A percentile compares a stretch with the other conserved stretches of the same genome.
Evolutionary conservation across 2,888 invertebrate species (phyloP).

Genomic region (Tiphia femorata): DNA sequence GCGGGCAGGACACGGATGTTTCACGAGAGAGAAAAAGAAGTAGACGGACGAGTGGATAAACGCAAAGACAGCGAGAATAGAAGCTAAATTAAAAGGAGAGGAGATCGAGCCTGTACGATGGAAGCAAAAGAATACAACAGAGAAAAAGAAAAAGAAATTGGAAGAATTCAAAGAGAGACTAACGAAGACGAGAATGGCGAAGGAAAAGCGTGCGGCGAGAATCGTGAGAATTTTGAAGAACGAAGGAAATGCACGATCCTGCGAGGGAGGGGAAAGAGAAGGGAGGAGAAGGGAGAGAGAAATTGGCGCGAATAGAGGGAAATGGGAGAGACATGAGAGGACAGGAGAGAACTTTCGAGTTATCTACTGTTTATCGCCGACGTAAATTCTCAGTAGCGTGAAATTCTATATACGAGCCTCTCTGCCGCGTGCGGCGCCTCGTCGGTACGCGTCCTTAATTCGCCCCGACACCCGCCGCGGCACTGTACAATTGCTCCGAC

Average conservation of each 20-base stretch:
- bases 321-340: slow-evolving; percentile 5
- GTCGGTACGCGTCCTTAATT: no score
- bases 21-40: no score
- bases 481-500: slow-evolving; percentile 5
- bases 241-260: no score
- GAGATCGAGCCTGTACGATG: no score
- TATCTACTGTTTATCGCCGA: slow-evolving; percentile 27
- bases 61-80: no score
- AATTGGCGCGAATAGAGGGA: neutral
- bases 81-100: no score
- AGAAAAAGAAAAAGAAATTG: neutral
- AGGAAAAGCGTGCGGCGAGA: neutral
- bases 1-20: no score
- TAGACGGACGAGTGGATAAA: no score
- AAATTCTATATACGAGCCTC: slow-evolving; percentile 10
- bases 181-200: neutral
- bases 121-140: neutral
- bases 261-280: neutral
- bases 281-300: neutral
- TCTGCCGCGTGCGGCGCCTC: neutral
- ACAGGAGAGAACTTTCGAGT: slow-evolving; percentile 1
- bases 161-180: neutral
- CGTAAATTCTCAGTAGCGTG: slow-evolving; percentile 27
- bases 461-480: no score
- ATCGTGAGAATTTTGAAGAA: neutral